Percentiles rank a stretch among this genome's conserved stretches.
phyloP scores from a whole-genome alignment of 1,140 invertebrate species.

The Charaxes varanes region DNA sequence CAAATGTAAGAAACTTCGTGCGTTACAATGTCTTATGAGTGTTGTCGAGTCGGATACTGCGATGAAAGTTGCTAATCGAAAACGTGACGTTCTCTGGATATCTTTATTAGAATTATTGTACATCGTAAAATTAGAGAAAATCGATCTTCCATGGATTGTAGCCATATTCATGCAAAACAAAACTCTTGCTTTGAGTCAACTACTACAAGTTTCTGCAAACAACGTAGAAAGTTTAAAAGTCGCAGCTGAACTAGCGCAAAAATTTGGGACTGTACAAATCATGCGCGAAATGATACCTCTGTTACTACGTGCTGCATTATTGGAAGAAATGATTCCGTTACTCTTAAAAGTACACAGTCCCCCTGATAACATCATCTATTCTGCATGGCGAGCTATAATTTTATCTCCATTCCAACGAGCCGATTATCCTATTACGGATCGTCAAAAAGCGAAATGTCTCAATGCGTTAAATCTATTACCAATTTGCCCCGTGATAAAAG shows the following conservation, averaged over 20 bases:
- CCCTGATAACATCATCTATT: constrained; percentile 44
- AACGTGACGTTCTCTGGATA: constrained; percentile 52
- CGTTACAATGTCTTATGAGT: constrained; percentile 69
- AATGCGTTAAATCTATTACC: constrained; percentile 65
- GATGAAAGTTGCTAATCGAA: constrained; percentile 58
- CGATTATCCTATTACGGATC: constrained; percentile 64
- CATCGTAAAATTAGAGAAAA: constrained; percentile 53
- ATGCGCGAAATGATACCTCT: constrained; percentile 47
- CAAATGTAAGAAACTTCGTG: constrained; percentile 66
- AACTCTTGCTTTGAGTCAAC: constrained; percentile 49
- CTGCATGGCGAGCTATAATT: constrained; percentile 64
- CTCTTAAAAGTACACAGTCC: constrained; percentile 46
- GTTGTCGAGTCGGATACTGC: constrained; percentile 59
- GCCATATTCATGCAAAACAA: constrained; percentile 64
- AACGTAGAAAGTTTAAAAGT: constrained; percentile 55
- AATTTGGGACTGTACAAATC: constrained; percentile 46
- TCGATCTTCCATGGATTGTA: constrained; percentile 67
- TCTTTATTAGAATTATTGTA: constrained; percentile 60
- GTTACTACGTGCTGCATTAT: constrained; percentile 46
- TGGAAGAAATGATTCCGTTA: constrained; percentile 59
- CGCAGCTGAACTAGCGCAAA: constrained; percentile 45
- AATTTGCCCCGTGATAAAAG: constrained; percentile 57
- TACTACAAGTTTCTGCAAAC: constrained; percentile 44
- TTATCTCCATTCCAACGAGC: constrained; percentile 63
- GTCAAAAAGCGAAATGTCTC: constrained; percentile 59